Conservation (phyloP, 2,888 invertebrate genomes). For the Danaus chrysippus region DNA sequence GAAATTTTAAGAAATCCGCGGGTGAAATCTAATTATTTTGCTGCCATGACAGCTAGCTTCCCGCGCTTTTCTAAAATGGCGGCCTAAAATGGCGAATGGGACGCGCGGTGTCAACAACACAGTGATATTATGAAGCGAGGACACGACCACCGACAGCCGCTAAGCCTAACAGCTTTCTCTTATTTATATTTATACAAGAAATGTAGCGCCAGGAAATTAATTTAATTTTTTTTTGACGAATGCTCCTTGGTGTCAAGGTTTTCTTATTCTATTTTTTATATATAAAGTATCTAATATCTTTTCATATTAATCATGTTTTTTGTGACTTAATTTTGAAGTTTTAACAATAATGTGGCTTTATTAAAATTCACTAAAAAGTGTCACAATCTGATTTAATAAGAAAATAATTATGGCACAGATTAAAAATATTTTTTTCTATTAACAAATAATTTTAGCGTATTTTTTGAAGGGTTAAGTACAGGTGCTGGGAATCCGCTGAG, state of each 20-base stretch:
- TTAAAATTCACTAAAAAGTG: too few relatives aligned
- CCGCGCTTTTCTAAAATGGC: slow-evolving; percentile 65
- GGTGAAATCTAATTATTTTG: slow-evolving; percentile 73
- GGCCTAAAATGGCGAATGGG: slow-evolving; percentile 38
- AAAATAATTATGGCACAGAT: not conserved
- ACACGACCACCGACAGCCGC: slow-evolving; percentile 62
- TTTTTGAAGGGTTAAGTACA: slow-evolving; percentile 27
- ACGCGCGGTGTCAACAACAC: slow-evolving; percentile 54
- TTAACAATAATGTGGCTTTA: too few relatives aligned
- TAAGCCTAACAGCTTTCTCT: slow-evolving; percentile 61
- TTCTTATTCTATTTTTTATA: slow-evolving; percentile 25
- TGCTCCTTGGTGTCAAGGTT: slow-evolving; percentile 27
- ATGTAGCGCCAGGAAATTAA: slow-evolving; percentile 55
- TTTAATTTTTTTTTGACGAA: slow-evolving; percentile 35
- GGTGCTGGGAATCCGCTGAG: slow-evolving; percentile 37
- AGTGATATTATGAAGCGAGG: slow-evolving; percentile 64
- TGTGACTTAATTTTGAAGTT: too few relatives aligned
- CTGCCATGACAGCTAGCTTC: slow-evolving; percentile 69
- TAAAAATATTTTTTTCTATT: slow-evolving; percentile 15
- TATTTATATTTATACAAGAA: slow-evolving; percentile 52
- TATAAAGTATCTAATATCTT: not conserved
- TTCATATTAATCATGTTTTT: too few relatives aligned
- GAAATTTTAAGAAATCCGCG: slow-evolving; percentile 63
- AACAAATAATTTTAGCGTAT: slow-evolving; percentile 25
- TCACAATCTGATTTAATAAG: too few relatives aligned